Base-by-base conservation (phyloP, 53 echinoderm and acorn worm genomes). In the Antedon mediterranea region DNA sequence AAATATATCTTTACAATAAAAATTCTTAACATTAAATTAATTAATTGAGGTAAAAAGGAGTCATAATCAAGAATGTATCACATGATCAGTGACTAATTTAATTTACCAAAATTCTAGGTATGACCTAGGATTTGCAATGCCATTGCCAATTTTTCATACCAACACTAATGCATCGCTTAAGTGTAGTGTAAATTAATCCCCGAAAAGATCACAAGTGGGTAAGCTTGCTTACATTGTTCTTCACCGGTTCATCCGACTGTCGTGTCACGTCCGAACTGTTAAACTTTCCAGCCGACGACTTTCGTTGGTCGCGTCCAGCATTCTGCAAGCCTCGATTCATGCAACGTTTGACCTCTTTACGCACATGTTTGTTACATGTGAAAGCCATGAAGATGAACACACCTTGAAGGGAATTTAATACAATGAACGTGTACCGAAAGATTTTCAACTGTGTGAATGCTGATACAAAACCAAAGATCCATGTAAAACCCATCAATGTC, bases 301-400 rank as follows among this genome's bases (percentile, higher is more conserved):
- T 57, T 15, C 57, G 57, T 57, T 57, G 57, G 23, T 57, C 57
- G 2, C 57, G 57, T 15, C 57, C 57, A 11, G 57, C 57, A 57
- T 57, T 57, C 57, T 57, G 57, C 57, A 57, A 26, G 9, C 57
- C 57, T 18, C 57, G 57, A 57, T 57, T 57, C 57, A 57, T 57
- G 23, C 57, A 57, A 31, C 76, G 76, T 33, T 33, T 76, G 4
- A 32, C 32, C 28, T 28, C 34, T 33, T 34, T 76, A 26, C 32
- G 28, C 13, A 76, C 28, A 31, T 34, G 76, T 34, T 33, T 76
- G 76, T 76, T 76, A 18, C 32, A 33, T 28, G 34, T 76, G 76
- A 76, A 76, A 4, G 76, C 76, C 33, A 76, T 33, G n/a, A 76
- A 76, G 26, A 76, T 76, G 76, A 76, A 76, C 3, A 76, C 76